Percentiles rank a stretch among this genome's conserved stretches.
These are phyloP conservation scores for Pogonus chalceus DNA, from an alignment of 1,140 invertebrate genomes.

Conservation along the genomic window DNA sequence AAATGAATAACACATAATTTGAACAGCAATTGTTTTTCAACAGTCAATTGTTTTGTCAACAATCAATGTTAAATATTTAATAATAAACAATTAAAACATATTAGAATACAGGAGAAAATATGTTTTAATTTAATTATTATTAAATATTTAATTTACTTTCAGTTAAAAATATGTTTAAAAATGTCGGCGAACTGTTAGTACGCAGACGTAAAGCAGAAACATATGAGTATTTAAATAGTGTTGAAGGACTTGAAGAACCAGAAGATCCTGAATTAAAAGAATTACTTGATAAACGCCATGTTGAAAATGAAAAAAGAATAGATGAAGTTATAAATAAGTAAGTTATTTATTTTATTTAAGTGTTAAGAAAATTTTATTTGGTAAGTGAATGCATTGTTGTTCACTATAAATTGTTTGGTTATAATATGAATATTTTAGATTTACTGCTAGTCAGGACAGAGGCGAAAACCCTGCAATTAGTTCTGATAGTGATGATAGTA, in stretches of 20 bases:
- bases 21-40: background rate
- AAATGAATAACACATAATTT: slow-evolving; percentile 6
- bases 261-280: slow-evolving; percentile 35
- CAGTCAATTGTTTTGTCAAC: too few species aligned
- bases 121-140: too few species aligned
- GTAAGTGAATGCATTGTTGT: background rate
- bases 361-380: background rate
- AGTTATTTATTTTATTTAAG: slow-evolving; percentile 16
- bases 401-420: background rate
- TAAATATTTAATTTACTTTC: slow-evolving; percentile 21
- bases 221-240: slow-evolving; percentile 34
- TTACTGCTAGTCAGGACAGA: background rate
- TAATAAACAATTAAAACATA: too few species aligned
- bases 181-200: slow-evolving; percentile 43
- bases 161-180: slow-evolving; percentile 43
- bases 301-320: slow-evolving; percentile 36
- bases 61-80: slow-evolving; percentile 10
- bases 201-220: slow-evolving; percentile 41
- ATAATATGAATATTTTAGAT: background rate
- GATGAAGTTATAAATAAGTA: slow-evolving; percentile 40
- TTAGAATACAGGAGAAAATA: too few species aligned
- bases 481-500: background rate
- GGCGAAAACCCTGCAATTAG: background rate
- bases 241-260: slow-evolving; percentile 43
- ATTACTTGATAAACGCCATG: slow-evolving; percentile 37